Base-by-base conservation (phyloP, 2,797 vertebrate species). In the Spatula versicolor region DNA sequence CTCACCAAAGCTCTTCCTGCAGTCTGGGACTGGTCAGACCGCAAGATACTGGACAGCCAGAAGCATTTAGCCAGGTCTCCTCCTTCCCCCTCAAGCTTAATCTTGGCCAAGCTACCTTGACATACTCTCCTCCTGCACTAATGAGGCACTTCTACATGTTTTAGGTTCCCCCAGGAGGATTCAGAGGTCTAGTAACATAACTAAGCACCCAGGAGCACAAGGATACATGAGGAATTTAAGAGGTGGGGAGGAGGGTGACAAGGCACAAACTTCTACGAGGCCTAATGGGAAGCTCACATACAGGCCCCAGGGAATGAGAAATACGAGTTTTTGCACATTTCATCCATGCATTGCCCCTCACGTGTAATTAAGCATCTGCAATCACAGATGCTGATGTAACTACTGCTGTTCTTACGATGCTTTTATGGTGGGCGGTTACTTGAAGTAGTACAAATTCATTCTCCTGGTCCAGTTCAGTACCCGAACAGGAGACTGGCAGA, bases 281-380 rank as follows among this genome's bases (percentile, higher is more conserved):
- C 8, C 3, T 1, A 10, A 21, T 3, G 7, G 35, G n/a, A 43
- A 31, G 77, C 4, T 16, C 37, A 14, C 7, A 0, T 2, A 4
- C 17, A 16, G 41, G 63, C 23, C 46, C 31, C 8, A 33, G 59
- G 28, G 23, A 26, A 23, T 28, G 31, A 50, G 46, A 39, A 37
- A 3, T 1, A 3, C 0, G 0, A 52, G 28, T 7, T 5, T 52
- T 33, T 63, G 79, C 83, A 58, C 75, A 62, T 74, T 52, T 62
- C 78, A 83, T 43, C 55, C 76, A 67, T 92, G 91, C 33, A 17
- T n/a, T 78, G 22, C 8, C 8, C 3, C 31, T 50, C 19, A 2
- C 0, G 0, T 3, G 2, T 1, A 41, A 28, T 28, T 30, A 35
- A 60, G 37, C 33, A 31, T 7, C 73, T 17, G 26, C 23, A 12